Evolutionary conservation across 37 sponge, comb jelly and placozoan species (phyloP).

Genomic region (Axinella damicornis): DNA sequence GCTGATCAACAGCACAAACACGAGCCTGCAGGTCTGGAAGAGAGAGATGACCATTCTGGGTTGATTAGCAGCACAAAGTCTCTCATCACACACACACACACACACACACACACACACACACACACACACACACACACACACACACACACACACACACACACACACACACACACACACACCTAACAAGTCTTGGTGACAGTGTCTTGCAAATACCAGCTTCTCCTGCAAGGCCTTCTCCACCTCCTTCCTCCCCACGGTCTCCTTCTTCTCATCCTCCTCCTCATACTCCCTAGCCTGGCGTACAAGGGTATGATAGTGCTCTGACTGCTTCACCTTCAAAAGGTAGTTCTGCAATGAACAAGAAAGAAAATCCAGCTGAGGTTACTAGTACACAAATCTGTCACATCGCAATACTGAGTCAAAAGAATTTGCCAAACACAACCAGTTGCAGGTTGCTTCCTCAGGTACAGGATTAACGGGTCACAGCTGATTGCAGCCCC

Average conservation of each 20-base stretch:
- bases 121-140: neutral
- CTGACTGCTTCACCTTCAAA: conserved; percentile 27
- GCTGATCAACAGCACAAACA: neutral
- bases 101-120: neutral
- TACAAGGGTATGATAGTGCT: conserved; percentile 32
- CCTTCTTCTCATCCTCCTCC: neutral
- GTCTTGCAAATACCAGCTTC: conserved; percentile 14
- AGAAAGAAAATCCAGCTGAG: too few species aligned
- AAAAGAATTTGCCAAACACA: too few species aligned
- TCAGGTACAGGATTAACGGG: too few species aligned
- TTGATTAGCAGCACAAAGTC: too few species aligned
- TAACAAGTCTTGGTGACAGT: conserved; percentile 30
- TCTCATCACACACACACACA: too few species aligned
- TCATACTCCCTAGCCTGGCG: conserved; percentile 48
- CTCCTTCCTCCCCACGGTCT: conserved; percentile 42
- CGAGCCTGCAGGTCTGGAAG: neutral
- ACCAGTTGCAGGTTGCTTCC: too few species aligned
- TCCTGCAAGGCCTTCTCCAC: conserved; percentile 60
- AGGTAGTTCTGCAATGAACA: conserved; percentile 42
- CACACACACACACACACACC: neutral
- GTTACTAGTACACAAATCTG: too few species aligned
- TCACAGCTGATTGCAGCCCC: too few species aligned
- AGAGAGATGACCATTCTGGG: too few species aligned
- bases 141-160: neutral
- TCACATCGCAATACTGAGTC: too few species aligned